A percentile compares a stretch with the other conserved stretches of the same genome.
phyloP scores from a whole-genome alignment of 23 tunicate genomes.

The Pegea sp. region DNA sequence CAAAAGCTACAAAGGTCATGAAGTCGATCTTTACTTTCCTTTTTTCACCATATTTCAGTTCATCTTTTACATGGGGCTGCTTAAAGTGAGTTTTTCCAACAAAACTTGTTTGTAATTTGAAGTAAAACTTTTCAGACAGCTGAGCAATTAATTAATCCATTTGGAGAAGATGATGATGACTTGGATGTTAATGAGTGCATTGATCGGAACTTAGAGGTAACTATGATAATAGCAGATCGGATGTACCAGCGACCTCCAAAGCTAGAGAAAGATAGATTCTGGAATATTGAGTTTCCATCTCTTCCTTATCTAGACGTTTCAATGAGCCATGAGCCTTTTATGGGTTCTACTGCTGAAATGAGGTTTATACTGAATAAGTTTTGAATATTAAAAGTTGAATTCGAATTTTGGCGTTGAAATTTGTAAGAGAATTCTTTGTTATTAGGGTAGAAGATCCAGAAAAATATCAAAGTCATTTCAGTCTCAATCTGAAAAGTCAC shows the following conservation, averaged over 20 bases:
- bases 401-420: too few relatives aligned
- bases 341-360: conserved; percentile 84
- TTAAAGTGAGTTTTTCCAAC: conserved; percentile 27
- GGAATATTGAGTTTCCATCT: conserved; percentile 26
- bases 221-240: conserved; percentile 43
- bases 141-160: conserved; percentile 86
- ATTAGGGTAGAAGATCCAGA: too few relatives aligned
- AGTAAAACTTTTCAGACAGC: conserved; percentile 37
- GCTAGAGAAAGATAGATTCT: conserved; percentile 53
- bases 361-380: conserved; percentile 8
- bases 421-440: too few relatives aligned
- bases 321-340: conserved; percentile 53
- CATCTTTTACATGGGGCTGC: conserved; percentile 84
- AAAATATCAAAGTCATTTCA: too few relatives aligned
- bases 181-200: conserved; percentile 76
- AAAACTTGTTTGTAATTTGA: neutral
- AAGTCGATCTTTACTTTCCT: conserved; percentile 54
- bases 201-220: conserved; percentile 61
- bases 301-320: conserved; percentile 68
- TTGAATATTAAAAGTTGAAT: neutral
- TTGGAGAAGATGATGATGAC: conserved; percentile 91
- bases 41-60: conserved; percentile 71
- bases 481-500: too few relatives aligned
- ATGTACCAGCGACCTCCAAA: conserved; percentile 63
- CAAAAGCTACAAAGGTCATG: conserved; percentile 28